phyloP scores from a whole-genome alignment of 2,113 vertebrate species.

The Elaphurus davidianus region DNA sequence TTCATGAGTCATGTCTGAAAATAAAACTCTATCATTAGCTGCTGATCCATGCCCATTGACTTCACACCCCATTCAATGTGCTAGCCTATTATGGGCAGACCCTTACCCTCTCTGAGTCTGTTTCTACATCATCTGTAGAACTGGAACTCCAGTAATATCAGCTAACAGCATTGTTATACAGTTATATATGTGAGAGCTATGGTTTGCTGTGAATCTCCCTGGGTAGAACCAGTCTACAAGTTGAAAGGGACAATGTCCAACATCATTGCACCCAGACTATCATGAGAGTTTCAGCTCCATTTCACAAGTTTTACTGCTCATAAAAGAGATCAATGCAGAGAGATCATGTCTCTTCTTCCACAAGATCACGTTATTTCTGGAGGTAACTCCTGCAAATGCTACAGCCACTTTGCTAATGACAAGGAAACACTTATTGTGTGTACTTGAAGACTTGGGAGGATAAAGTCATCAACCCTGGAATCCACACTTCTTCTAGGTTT shows the following conservation, averaged over 20 bases:
- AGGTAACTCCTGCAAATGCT: background rate
- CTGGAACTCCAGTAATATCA: background rate
- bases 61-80: background rate
- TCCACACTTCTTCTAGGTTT: background rate
- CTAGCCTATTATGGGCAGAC: background rate
- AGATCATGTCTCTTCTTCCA: background rate
- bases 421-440: background rate
- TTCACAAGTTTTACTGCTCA: background rate
- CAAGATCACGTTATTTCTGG: background rate
- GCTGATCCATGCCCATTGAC: background rate
- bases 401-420: background rate
- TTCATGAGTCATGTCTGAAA: background rate
- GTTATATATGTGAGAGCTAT: background rate
- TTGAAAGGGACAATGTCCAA: background rate
- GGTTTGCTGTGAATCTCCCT: background rate
- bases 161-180: background rate
- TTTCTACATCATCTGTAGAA: background rate
- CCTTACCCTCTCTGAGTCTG: background rate
- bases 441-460: background rate
- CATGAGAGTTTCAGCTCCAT: background rate
- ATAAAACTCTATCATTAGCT: background rate
- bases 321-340: background rate
- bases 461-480: background rate
- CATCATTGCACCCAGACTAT: background rate
- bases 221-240: background rate